Percentiles rank a stretch among this genome's conserved stretches.
These are phyloP conservation scores for Trinorchestia longiramus DNA, from an alignment of 1,140 invertebrate species.

Conservation along the genomic window DNA sequence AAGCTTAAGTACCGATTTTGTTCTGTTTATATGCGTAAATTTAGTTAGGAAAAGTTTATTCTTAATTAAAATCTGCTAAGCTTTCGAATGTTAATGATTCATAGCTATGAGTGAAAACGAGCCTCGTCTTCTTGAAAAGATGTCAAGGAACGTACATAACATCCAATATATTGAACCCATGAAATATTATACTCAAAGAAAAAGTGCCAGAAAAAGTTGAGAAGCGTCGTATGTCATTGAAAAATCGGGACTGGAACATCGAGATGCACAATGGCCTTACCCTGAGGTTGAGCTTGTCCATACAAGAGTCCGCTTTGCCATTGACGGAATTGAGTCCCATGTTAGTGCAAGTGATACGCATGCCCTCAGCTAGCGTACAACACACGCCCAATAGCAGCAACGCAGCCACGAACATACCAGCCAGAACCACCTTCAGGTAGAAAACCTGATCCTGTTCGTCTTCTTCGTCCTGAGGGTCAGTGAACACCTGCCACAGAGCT, in stretches of 20 bases:
- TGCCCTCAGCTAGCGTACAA: conserved; percentile 61
- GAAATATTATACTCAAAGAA: too few relatives aligned
- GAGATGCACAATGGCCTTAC: conserved; percentile 3
- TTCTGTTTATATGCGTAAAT: too few relatives aligned
- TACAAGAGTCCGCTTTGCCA: conserved; percentile 56
- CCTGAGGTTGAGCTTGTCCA: conserved; percentile 58
- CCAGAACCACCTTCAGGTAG: background rate
- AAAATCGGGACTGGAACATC: background rate
- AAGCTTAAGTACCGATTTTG: too few relatives aligned
- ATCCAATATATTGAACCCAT: too few relatives aligned
- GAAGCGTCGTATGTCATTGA: background rate
- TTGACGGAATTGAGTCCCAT: conserved; percentile 62
- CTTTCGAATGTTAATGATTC: too few relatives aligned
- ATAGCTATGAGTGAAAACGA: too few relatives aligned
- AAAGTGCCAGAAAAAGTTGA: too few relatives aligned
- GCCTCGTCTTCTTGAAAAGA: too few relatives aligned
- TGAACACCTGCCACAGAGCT: background rate
- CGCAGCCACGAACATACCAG: background rate
- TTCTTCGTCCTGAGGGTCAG: background rate
- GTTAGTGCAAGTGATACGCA: conserved; percentile 59
- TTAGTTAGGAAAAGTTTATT: background rate
- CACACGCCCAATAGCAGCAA: conserved; percentile 58
- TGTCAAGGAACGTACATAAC: too few relatives aligned
- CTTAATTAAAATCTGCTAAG: too few relatives aligned
- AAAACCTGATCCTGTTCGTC: background rate